Conservation (phyloP, 2,113 vertebrate species). For the Fregata magnificens region DNA sequence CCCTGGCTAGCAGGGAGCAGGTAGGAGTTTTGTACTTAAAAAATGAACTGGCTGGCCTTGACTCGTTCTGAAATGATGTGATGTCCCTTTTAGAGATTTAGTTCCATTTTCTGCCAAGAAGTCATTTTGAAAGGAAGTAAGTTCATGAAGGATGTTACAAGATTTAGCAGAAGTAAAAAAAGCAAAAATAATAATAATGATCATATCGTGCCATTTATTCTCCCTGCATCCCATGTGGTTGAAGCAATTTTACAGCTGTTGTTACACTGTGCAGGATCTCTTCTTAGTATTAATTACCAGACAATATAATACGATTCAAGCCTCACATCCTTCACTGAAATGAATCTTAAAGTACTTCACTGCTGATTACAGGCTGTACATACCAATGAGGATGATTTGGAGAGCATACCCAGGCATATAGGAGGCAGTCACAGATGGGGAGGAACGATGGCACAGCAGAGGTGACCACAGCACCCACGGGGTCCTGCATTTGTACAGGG, state of each 20-base stretch:
- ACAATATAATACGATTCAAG: neutral
- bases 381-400: neutral
- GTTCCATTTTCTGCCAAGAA: slow-evolving; percentile 41
- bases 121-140: slow-evolving; percentile 43
- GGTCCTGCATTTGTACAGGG: neutral
- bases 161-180: slow-evolving; percentile 20
- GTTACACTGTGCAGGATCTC: neutral
- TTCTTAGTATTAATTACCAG: neutral
- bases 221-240: neutral
- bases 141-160: slow-evolving; percentile 28
- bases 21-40: neutral
- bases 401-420: neutral
- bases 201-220: slow-evolving; percentile 11
- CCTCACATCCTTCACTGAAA: neutral
- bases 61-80: neutral
- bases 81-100: neutral
- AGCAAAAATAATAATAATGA: neutral
- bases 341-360: neutral
- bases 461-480: neutral
- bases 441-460: neutral
- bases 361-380: neutral
- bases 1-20: neutral
- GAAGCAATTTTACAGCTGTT: slow-evolving; percentile 40
- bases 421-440: neutral
- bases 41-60: slow-evolving; percentile 16